These are phyloP conservation scores for Drosophila sechellia DNA, from an alignment of 1,140 invertebrate species.

Conservation along the genomic window DNA sequence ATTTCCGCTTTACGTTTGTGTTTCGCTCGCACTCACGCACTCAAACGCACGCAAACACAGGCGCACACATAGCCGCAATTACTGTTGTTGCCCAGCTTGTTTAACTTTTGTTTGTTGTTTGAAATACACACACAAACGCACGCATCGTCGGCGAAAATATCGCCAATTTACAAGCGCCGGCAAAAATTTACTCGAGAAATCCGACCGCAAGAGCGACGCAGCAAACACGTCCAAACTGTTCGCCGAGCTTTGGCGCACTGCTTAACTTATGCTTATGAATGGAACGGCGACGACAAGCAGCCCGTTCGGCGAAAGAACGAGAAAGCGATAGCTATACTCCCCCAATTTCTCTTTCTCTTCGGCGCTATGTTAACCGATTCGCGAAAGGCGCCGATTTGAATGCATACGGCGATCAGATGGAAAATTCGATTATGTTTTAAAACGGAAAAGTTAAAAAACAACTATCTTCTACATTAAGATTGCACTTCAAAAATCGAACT, in stretches of 20 bases:
- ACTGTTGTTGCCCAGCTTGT: conserved; percentile 44
- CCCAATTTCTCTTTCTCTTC: not conserved
- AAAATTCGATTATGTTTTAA: not conserved
- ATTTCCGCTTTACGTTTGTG: conserved; percentile 74
- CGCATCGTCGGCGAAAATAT: not conserved
- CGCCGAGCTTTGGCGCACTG: conserved; percentile 14
- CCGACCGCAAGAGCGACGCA: conserved; percentile 54
- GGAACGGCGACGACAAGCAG: not conserved
- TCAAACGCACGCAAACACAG: conserved; percentile 16
- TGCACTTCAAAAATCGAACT: no score
- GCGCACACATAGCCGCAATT: conserved; percentile 45
- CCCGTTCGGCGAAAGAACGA: not conserved
- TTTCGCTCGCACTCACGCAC: conserved; percentile 53
- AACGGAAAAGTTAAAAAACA: not conserved
- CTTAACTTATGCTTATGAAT: conserved; percentile 5
- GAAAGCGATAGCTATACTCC: not conserved
- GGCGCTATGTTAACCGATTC: no score
- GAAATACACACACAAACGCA: conserved; percentile 3
- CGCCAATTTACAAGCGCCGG: conserved; percentile 17
- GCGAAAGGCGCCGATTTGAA: no score
- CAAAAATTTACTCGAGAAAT: conserved; percentile 29
- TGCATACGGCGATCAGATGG: not conserved
- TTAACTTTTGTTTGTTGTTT: conserved; percentile 63
- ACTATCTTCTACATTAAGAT: no score
- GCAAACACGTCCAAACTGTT: conserved; percentile 76